A percentile compares a stretch with the other conserved stretches of the same genome.
Conservation (phyloP, 64 coral and sea anemone species). For the Montipora foliosa region DNA sequence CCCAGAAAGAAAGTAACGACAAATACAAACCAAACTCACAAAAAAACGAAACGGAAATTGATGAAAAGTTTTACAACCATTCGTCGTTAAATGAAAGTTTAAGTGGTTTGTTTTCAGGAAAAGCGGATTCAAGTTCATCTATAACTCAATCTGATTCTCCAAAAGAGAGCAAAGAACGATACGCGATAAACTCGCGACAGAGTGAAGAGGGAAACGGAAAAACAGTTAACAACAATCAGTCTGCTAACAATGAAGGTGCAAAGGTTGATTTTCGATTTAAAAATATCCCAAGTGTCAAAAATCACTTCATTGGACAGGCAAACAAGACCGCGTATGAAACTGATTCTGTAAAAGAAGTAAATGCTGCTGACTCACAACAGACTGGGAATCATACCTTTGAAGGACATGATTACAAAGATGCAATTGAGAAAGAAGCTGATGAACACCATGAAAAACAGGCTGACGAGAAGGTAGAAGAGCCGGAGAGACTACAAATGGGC, state of each 20-base stretch:
- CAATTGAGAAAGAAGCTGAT: conserved; percentile 59
- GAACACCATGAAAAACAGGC: conserved; percentile 44
- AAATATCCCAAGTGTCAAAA: not conserved
- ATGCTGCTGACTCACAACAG: not conserved
- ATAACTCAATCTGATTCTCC: not conserved
- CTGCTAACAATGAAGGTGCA: not conserved
- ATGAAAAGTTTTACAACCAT: too few relatives aligned
- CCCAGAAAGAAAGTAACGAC: too few relatives aligned
- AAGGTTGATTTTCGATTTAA: not conserved
- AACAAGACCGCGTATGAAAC: not conserved
- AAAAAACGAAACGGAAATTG: too few relatives aligned
- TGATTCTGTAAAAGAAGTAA: not conserved
- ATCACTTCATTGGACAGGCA: not conserved
- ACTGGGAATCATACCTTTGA: not conserved
- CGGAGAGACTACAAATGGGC: not conserved
- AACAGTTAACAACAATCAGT: not conserved
- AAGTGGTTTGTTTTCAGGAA: too few relatives aligned
- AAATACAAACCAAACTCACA: too few relatives aligned
- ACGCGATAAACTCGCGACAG: not conserved
- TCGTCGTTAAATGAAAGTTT: too few relatives aligned
- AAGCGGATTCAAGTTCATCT: too few relatives aligned
- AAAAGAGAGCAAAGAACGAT: not conserved
- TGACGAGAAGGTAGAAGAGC: conserved; percentile 29
- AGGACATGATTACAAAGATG: conserved; percentile 51
- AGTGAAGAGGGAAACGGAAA: not conserved